A percentile compares a stretch with the other conserved stretches of the same genome.
These are phyloP conservation scores for Sebastes cheni DNA, from an alignment of 2,797 vertebrate genomes.

Conservation along the genomic window DNA sequence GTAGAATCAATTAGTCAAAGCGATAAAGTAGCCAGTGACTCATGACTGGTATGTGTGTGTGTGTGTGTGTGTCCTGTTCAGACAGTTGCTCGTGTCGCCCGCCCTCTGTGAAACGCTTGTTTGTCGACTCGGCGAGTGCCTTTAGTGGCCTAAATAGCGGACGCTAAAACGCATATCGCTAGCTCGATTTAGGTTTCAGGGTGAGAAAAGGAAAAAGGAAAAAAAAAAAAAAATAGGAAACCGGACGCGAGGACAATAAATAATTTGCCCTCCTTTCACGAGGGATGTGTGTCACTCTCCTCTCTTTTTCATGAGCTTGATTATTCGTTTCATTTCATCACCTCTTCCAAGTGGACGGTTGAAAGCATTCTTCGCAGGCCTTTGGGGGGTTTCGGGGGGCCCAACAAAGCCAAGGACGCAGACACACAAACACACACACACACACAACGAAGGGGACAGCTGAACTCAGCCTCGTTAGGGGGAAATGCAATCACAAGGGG, in stretches of 20 bases:
- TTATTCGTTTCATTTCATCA: slow-evolving; percentile 79
- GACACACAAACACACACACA: slow-evolving; percentile 7
- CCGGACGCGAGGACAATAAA: slow-evolving; percentile 66
- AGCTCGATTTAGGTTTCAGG: slow-evolving; percentile 42
- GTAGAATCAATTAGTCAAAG: slow-evolving; percentile 60
- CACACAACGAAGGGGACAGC: slow-evolving; percentile 61
- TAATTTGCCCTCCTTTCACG: slow-evolving; percentile 72
- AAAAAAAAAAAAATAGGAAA: slow-evolving; percentile 24
- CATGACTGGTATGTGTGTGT: slow-evolving; percentile 11
- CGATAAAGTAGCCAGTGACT: slow-evolving; percentile 3
- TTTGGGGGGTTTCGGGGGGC: slow-evolving; percentile 60
- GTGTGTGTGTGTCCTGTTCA: not conserved
- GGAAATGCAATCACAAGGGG: slow-evolving; percentile 79
- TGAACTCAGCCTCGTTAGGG: slow-evolving; percentile 79
- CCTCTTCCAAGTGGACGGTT: slow-evolving; percentile 79
- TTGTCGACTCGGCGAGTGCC: slow-evolving; percentile 1
- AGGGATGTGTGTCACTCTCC: slow-evolving; percentile 71
- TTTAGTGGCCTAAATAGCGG: slow-evolving; percentile 41
- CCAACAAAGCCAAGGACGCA: slow-evolving; percentile 73
- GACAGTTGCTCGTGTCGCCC: slow-evolving; percentile 20
- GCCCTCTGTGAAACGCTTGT: slow-evolving; percentile 34
- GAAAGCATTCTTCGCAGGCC: slow-evolving; percentile 77
- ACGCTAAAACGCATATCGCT: slow-evolving; percentile 1
- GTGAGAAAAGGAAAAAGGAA: not conserved
- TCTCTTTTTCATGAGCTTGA: slow-evolving; percentile 75